These are phyloP conservation scores for Cotesia typhae DNA, from an alignment of 1,140 invertebrate species.

Conservation along the genomic window DNA sequence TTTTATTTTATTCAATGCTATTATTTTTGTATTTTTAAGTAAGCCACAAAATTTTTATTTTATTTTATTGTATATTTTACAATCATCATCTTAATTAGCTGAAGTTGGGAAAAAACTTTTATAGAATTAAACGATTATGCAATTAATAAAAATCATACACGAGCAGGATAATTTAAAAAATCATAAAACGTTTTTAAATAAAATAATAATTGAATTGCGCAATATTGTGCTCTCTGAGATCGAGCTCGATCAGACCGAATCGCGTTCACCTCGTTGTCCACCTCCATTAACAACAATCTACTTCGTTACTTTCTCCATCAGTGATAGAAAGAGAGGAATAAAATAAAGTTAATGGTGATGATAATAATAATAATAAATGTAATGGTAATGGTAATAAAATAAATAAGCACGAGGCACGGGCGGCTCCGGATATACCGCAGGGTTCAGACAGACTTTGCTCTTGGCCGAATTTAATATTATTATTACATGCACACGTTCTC, in stretches of 20 bases:
- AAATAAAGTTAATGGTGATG: conserved; percentile 21
- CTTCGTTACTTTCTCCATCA: conserved; percentile 43
- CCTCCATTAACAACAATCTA: conserved; percentile 32
- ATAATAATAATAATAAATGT: conserved; percentile 8
- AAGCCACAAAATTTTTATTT: neutral
- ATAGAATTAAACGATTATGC: neutral
- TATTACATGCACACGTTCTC: conserved; percentile 14
- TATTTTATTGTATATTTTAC: neutral
- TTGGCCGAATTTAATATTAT: conserved; percentile 26
- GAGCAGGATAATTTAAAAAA: conserved; percentile 13
- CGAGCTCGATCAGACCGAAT: conserved; percentile 39
- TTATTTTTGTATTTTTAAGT: neutral
- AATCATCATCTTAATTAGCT: neutral
- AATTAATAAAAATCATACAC: neutral
- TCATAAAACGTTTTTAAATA: conserved; percentile 1
- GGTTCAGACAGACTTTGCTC: conserved; percentile 17
- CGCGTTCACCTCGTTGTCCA: conserved; percentile 43
- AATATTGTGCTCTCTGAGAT: conserved; percentile 30
- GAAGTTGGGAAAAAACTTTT: conserved; percentile 16
- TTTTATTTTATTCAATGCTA: neutral
- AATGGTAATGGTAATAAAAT: conserved; percentile 8
- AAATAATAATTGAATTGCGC: conserved; percentile 33
- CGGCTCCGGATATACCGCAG: conserved; percentile 6
- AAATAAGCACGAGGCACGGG: conserved; percentile 20
- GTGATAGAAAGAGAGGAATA: conserved; percentile 34